Conservation (phyloP, 2,113 vertebrate genomes). For the Pterocles orientalis region DNA sequence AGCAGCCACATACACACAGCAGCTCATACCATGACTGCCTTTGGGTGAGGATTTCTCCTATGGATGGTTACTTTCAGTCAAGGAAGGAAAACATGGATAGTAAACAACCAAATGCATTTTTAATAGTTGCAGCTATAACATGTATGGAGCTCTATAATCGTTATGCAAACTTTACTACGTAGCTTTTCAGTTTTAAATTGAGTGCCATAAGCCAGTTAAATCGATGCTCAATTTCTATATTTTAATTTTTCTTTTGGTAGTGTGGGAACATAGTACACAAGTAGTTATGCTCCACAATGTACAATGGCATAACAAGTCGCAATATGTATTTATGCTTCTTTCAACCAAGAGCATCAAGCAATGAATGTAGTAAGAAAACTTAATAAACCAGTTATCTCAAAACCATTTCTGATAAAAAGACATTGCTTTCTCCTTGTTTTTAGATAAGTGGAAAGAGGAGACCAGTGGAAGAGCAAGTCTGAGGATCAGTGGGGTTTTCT, state of each 20-base stretch:
- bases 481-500: background rate
- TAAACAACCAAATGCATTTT: background rate
- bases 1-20: background rate
- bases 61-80: background rate
- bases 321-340: background rate
- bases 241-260: background rate
- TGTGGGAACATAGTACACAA: background rate
- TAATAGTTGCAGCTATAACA: background rate
- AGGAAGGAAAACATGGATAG: background rate
- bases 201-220: background rate
- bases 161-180: background rate
- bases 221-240: background rate
- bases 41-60: background rate
- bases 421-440: background rate
- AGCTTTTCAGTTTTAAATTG: background rate
- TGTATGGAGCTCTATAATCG: background rate
- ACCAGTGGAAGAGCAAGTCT: background rate
- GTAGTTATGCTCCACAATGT: background rate
- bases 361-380: background rate
- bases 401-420: background rate
- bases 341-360: background rate
- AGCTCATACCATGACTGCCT: background rate
- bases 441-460: background rate
- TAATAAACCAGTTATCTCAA: background rate
- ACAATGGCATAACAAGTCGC: background rate